Conservation (phyloP, 1,140 invertebrate genomes). For the Dendroctonus valens region DNA sequence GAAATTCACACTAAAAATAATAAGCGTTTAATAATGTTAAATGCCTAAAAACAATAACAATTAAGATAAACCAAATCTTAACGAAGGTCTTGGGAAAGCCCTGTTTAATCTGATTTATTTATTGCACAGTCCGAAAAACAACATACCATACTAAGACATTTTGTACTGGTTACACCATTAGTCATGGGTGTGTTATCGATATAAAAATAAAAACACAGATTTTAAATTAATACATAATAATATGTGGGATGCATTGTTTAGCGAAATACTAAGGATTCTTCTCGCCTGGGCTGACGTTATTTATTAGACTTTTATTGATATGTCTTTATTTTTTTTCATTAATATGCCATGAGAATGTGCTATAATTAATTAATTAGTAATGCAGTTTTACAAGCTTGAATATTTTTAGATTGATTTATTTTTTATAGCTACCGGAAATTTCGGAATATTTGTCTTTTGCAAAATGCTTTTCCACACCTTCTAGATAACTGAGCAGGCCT, state of each 20-base stretch:
- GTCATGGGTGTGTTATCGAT: constrained; percentile 6
- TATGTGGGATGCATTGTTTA: constrained; percentile 13
- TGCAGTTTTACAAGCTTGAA: too few relatives aligned
- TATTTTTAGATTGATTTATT: too few relatives aligned
- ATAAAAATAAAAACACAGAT: constrained; percentile 15
- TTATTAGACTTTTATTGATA: not conserved
- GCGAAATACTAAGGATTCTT: constrained; percentile 1
- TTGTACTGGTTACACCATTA: constrained; percentile 4
- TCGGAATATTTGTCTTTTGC: too few relatives aligned
- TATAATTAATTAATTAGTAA: not conserved
- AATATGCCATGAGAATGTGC: not conserved
- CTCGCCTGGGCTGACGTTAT: not conserved
- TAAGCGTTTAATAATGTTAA: too few relatives aligned
- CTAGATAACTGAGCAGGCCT: too few relatives aligned
- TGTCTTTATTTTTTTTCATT: not conserved
- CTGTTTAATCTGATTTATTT: constrained; percentile 1
- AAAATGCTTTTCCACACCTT: too few relatives aligned
- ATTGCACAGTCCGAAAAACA: not conserved
- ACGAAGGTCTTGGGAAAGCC: constrained; percentile 4
- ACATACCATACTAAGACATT: constrained; percentile 8
- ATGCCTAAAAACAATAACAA: not conserved
- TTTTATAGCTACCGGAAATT: too few relatives aligned
- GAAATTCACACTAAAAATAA: too few relatives aligned
- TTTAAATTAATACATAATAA: constrained; percentile 11
- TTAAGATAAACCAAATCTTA: constrained; percentile 1